These are phyloP conservation scores for Artibeus lituratus DNA, from an alignment of 2,797 vertebrate species.

Conservation along the genomic window DNA sequence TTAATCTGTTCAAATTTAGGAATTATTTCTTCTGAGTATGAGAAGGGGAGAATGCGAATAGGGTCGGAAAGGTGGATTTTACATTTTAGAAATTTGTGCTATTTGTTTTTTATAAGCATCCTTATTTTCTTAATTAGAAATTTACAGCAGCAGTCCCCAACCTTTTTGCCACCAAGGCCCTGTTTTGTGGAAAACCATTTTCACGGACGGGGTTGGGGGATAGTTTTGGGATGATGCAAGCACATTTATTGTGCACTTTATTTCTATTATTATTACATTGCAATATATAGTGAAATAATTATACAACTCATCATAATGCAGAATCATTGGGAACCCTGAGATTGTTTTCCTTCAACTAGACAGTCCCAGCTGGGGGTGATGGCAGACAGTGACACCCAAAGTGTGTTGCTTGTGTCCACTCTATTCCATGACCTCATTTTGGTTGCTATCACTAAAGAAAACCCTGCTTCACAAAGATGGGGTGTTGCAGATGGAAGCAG, in stretches of 20 bases:
- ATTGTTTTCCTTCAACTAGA: not conserved
- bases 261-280: not conserved
- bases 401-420: not conserved
- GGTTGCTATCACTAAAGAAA: not conserved
- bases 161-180: not conserved
- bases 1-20: not conserved
- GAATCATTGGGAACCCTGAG: not conserved
- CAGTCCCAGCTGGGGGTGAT: no score
- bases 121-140: not conserved
- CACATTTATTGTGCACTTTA: not conserved
- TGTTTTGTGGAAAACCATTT: not conserved
- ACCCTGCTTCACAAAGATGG: not conserved
- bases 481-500: not conserved
- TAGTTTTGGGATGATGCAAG: not conserved
- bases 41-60: not conserved
- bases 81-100: not conserved
- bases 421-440: not conserved
- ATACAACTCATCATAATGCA: not conserved
- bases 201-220: not conserved
- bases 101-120: not conserved
- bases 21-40: not conserved
- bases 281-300: not conserved
- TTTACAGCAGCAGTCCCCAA: not conserved
- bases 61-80: not conserved
- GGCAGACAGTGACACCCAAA: not conserved